Evolutionary conservation across 2,113 vertebrate species (phyloP).

Genomic region (Nettapus auritus): DNA sequence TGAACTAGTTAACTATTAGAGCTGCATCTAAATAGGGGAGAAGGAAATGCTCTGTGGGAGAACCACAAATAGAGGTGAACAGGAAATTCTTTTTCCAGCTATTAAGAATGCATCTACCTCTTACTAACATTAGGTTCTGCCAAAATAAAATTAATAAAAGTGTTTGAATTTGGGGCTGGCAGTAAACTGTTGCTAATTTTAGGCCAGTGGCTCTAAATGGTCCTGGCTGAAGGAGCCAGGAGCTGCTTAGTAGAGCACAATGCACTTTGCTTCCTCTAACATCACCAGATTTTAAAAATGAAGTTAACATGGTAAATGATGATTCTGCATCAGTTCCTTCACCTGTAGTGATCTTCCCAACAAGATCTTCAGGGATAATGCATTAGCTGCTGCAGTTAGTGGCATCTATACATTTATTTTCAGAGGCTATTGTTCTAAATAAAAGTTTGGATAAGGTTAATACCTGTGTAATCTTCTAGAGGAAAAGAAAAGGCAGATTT

Average conservation of each 20-base stretch:
- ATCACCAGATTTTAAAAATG: not conserved
- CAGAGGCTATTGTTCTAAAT: not conserved
- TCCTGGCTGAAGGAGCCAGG: not conserved
- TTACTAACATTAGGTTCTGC: constrained; percentile 17
- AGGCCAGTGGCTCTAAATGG: not conserved
- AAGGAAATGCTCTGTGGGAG: constrained; percentile 1
- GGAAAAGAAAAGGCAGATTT: not conserved
- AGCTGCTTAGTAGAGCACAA: not conserved
- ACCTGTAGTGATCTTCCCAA: not conserved
- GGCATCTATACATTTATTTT: not conserved
- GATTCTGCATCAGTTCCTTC: not conserved
- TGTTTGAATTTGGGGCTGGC: not conserved
- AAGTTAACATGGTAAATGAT: not conserved
- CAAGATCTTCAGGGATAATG: not conserved
- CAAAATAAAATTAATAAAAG: constrained; percentile 24
- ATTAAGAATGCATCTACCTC: not conserved
- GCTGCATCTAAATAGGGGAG: not conserved
- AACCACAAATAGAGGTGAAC: constrained; percentile 28
- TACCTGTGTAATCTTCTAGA: not conserved
- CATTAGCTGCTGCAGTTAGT: not conserved
- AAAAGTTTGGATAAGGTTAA: not conserved
- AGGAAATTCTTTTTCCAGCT: not conserved
- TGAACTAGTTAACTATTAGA: not conserved
- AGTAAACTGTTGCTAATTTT: not conserved
- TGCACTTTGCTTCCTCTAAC: not conserved